These are phyloP conservation scores for Parapristionchus giblindavisi DNA, from an alignment of 2,888 invertebrate genomes.

Conservation along the genomic window DNA sequence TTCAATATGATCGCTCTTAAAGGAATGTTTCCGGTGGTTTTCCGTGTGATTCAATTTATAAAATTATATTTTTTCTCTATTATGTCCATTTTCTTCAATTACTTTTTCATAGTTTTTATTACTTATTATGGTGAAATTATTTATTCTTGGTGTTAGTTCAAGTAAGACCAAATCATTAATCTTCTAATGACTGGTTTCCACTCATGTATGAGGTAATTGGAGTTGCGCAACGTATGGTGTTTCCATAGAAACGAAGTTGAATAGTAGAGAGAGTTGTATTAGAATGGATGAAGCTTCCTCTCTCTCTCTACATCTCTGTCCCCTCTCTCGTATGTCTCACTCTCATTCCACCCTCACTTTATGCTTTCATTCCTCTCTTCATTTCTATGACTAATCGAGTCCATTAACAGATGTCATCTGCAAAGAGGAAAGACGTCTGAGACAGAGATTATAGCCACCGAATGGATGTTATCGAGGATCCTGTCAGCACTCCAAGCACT, in stretches of 20 bases:
- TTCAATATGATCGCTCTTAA: no score
- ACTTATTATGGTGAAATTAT: neutral
- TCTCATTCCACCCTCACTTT: neutral
- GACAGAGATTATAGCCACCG: neutral
- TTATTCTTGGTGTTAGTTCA: neutral
- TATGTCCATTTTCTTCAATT: neutral
- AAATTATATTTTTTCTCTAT: neutral
- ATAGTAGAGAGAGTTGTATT: constrained; percentile 23
- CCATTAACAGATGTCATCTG: no score
- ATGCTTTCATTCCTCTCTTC: neutral
- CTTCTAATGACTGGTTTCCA: neutral
- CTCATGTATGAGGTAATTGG: neutral
- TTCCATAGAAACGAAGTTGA: constrained; percentile 27
- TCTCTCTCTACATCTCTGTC: neutral
- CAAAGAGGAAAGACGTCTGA: neutral
- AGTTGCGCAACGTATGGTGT: neutral
- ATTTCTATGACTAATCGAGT: constrained; percentile 3
- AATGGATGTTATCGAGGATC: constrained; percentile 15
- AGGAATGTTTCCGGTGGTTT: no score
- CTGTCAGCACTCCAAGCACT: neutral
- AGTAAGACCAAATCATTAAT: neutral
- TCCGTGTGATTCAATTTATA: neutral
- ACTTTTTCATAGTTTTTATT: neutral
- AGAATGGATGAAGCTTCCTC: constrained; percentile 4
- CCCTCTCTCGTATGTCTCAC: neutral